phyloP scores from a whole-genome alignment of 2,888 invertebrate species.

The Yponomeuta malinellus region DNA sequence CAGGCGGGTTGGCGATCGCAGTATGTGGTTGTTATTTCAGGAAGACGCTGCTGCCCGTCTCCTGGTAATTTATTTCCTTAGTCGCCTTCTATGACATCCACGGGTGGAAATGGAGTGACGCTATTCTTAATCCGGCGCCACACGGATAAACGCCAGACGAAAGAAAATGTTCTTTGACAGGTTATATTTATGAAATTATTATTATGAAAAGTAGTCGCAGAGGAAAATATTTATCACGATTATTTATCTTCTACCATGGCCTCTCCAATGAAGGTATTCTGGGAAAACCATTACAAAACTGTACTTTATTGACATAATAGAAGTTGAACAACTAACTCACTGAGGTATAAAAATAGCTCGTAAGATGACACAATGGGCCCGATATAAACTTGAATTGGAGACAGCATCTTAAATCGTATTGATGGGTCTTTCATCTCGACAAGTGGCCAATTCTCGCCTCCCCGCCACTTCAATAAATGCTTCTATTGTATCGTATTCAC shows the following conservation, averaged over 20 bases:
- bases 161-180: no score
- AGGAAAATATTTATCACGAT: neutral
- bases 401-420: conserved; percentile 28
- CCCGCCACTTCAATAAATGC: conserved; percentile 26
- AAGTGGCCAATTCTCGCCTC: conserved; percentile 43
- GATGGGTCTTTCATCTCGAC: conserved; percentile 32
- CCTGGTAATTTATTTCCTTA: no score
- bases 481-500: conserved; percentile 25
- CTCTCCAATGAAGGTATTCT: no score
- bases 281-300: no score
- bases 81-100: no score
- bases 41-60: no score
- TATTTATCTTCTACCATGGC: neutral
- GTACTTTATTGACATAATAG: neutral
- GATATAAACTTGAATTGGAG: conserved; percentile 46
- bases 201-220: neutral
- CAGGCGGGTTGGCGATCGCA: no score
- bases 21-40: no score
- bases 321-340: neutral
- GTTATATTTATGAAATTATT: no score
- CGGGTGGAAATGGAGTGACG: no score
- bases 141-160: no score
- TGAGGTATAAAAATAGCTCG: conserved; percentile 51
- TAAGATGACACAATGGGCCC: conserved; percentile 39
- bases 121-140: no score